phyloP scores from a whole-genome alignment of 1,140 invertebrate genomes.

The Maniola jurtina region DNA sequence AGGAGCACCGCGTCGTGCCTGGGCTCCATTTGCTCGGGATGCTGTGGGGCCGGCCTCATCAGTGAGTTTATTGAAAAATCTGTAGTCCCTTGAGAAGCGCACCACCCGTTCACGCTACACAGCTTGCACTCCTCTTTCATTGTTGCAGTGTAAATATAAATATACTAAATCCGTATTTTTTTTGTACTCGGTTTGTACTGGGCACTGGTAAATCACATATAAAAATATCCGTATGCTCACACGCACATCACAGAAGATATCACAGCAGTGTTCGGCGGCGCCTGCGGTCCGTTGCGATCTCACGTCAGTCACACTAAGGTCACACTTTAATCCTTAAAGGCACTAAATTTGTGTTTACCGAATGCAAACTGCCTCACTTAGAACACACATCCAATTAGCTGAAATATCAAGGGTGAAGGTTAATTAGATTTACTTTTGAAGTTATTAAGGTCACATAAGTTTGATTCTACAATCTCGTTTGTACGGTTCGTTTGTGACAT shows the following conservation, averaged over 20 bases:
- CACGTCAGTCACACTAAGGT: slow-evolving; percentile 17
- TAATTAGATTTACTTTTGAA: slow-evolving; percentile 22
- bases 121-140: slow-evolving; percentile 78
- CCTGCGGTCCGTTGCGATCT: slow-evolving; percentile 49
- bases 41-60: slow-evolving; percentile 65
- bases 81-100: slow-evolving; percentile 51
- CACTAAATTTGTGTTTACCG: slow-evolving; percentile 31
- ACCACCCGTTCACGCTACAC: slow-evolving; percentile 69
- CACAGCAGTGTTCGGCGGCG: slow-evolving; percentile 69
- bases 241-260: slow-evolving; percentile 74
- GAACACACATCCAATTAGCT: slow-evolving; percentile 26
- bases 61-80: slow-evolving; percentile 75
- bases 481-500: slow-evolving; percentile 4
- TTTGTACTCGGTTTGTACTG: slow-evolving; percentile 78
- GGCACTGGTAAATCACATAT: slow-evolving; percentile 78
- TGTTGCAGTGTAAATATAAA: slow-evolving; percentile 64
- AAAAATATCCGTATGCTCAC: slow-evolving; percentile 72
- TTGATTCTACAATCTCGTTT: slow-evolving; percentile 3
- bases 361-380: slow-evolving; percentile 33
- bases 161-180: slow-evolving; percentile 69
- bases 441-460: slow-evolving; percentile 11
- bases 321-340: slow-evolving; percentile 28
- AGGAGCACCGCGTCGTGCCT: slow-evolving; percentile 71
- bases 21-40: slow-evolving; percentile 54
- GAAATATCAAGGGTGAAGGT: slow-evolving; percentile 28